These are phyloP conservation scores for Dryadula phaetusa DNA, from an alignment of 2,888 invertebrate genomes.

Conservation along the genomic window DNA sequence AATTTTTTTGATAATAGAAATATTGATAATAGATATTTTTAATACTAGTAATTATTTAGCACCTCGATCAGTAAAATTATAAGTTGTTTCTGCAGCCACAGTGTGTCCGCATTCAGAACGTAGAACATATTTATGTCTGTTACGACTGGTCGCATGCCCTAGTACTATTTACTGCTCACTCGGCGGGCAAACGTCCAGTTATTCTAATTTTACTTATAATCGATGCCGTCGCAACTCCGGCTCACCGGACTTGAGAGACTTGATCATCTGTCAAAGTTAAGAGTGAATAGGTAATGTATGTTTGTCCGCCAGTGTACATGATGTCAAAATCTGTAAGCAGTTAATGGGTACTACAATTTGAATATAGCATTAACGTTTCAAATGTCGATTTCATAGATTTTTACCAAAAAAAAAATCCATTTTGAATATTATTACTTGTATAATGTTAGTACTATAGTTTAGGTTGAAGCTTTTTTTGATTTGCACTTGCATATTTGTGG, in stretches of 20 bases:
- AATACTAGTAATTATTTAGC: neutral
- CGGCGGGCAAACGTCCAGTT: slow-evolving; percentile 83
- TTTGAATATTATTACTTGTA: no score
- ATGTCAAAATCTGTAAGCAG: neutral
- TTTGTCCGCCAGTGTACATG: slow-evolving; percentile 11
- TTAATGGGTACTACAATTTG: no score
- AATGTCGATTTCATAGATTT: neutral
- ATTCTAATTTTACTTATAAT: slow-evolving; percentile 84
- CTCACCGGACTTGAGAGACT: slow-evolving; percentile 76
- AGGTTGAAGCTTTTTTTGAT: no score
- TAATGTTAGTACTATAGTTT: no score
- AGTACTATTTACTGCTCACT: slow-evolving; percentile 81
- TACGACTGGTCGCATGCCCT: slow-evolving; percentile 83
- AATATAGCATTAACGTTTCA: no score
- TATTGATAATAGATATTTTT: no score
- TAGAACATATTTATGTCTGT: slow-evolving; percentile 77
- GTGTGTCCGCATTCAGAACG: slow-evolving; percentile 70
- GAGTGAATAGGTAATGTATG: slow-evolving; percentile 48
- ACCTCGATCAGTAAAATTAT: neutral
- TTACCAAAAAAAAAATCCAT: no score
- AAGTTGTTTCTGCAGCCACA: slow-evolving; percentile 62
- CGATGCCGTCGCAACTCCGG: slow-evolving; percentile 78
- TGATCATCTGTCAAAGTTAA: slow-evolving; percentile 67
- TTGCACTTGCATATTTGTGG: no score
- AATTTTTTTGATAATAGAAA: no score